Evolutionary conservation across 2,113 vertebrate species (phyloP), one percentile per base, ranked within the genome.

Genomic region (Corynorhinus townsendii): DNA sequence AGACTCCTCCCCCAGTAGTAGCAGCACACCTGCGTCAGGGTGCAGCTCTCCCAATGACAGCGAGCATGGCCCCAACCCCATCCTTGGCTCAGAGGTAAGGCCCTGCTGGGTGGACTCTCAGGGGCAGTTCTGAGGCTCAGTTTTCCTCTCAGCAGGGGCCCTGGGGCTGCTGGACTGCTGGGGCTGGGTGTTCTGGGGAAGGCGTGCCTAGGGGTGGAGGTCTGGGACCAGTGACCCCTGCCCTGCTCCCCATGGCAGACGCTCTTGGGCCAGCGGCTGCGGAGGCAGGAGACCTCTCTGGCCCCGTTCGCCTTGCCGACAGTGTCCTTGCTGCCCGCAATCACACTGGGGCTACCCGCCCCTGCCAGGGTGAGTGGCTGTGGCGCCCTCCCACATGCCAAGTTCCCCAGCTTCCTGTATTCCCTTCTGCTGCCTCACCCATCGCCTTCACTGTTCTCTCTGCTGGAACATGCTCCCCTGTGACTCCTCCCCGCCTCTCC

Each of bases 41-140:
- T 98, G 99, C 98, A 99, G 99, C 97, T 99, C 99, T 6, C 99
- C 99, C 81, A 99, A 99, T 5, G 99, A 99, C 98, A 99, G 99
- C 87, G 99, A 99, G 62, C 98, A 98, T 0, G 98, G 98, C 15
- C 97, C 98, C 64, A 97, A 98, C 38, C 97, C 99, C 0, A 5
- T 97, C 0, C 85, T 98, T 90, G 81, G 98, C 64, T 98, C 99
- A 0, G 99, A 99, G 99, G 99, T 99, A 97, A 97, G 98, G 40
- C 91, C 62, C 86, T 54, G 33, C 28, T 2, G 92, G 43, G 76
- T 64, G 40, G 76, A 52, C 24, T n/a, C 82, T 69, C 68, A 0
- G 49, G 94, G 92, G 40, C 56, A 54, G 69, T 43, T 86, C 47
- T 68, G 75, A 86, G 93, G 76, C 89, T 79, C 54, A 30, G 52